Conservation (phyloP, 2,888 invertebrate species). For the Choreutis nemorana region DNA sequence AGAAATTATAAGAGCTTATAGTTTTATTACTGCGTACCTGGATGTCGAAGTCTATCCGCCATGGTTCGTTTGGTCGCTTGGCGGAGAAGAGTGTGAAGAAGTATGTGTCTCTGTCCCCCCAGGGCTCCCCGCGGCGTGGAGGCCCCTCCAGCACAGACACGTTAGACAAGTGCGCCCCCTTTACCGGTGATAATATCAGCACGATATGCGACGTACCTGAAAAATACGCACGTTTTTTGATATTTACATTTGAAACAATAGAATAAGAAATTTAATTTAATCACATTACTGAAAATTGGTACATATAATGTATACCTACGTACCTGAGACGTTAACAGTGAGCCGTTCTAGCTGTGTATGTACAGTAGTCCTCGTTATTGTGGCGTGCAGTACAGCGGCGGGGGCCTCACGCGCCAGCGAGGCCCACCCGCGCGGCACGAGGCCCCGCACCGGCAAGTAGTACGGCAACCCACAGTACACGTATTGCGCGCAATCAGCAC, state of each 20-base stretch:
- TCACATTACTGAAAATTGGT: neutral
- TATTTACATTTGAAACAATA: neutral
- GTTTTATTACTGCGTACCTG: too few relatives aligned
- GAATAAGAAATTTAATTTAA: neutral
- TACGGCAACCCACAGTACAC: conserved; percentile 84
- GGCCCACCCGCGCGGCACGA: conserved; percentile 72
- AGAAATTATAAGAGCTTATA: too few relatives aligned
- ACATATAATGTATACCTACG: neutral
- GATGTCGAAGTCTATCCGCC: neutral
- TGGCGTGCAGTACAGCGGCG: conserved; percentile 37
- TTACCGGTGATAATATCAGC: conserved; percentile 68
- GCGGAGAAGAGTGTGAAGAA: conserved; percentile 24
- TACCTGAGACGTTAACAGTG: too few relatives aligned
- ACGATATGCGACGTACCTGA: conserved; percentile 25
- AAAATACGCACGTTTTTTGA: neutral
- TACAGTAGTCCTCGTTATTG: conserved; percentile 4
- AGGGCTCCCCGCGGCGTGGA: conserved; percentile 40
- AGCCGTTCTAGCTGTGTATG: neutral
- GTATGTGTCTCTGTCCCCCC: conserved; percentile 54
- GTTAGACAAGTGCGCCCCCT: conserved; percentile 55
- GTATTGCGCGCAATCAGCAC: conserved; percentile 64
- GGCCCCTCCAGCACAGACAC: conserved; percentile 67
- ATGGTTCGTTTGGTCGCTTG: neutral
- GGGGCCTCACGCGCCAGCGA: conserved; percentile 51
- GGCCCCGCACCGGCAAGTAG: conserved; percentile 75